Percentiles rank a stretch among this genome's conserved stretches.
Conservation (phyloP, 53 echinoderm and acorn worm species). For the Luidia sarsii region DNA sequence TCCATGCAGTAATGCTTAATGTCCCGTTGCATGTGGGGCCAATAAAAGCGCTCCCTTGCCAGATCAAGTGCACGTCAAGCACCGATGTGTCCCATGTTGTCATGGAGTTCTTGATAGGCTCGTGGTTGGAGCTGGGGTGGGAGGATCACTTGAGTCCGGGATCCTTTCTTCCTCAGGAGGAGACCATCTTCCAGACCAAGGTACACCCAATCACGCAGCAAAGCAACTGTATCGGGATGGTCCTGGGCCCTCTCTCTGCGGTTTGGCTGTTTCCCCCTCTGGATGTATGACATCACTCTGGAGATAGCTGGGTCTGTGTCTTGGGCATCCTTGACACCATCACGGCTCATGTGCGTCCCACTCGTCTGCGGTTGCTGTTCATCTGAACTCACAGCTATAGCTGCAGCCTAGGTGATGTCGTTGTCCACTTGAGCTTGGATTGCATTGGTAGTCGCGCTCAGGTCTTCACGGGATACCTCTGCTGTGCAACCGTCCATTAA, state of each 20-base stretch:
- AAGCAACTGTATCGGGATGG: not conserved
- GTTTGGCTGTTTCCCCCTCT: not conserved
- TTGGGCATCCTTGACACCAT: constrained; percentile 15
- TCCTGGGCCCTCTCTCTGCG: not conserved
- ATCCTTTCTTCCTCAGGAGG: not conserved
- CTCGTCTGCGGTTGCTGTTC: constrained; percentile 10
- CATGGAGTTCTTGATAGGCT: constrained; percentile 17
- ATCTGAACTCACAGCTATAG: not conserved
- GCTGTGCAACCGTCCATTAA: constrained; percentile 5
- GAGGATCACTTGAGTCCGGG: constrained; percentile 8
- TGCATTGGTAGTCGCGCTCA: not conserved
- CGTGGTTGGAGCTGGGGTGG: not conserved
- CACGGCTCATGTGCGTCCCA: not conserved
- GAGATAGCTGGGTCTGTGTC: not conserved
- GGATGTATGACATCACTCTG: constrained; percentile 8
- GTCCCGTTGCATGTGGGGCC: constrained; percentile 25
- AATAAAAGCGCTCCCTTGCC: constrained; percentile 48
- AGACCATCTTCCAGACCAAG: not conserved
- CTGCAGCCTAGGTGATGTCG: not conserved
- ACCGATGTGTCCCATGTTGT: constrained; percentile 63
- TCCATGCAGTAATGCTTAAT: constrained; percentile 1
- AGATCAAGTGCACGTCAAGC: constrained; percentile 35
- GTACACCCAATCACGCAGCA: constrained; percentile 25
- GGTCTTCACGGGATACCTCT: constrained; percentile 10
- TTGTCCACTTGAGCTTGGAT: not conserved